These are phyloP conservation scores for Embiotoca jacksoni DNA, from an alignment of 2,113 vertebrate genomes.

Conservation along the genomic window DNA sequence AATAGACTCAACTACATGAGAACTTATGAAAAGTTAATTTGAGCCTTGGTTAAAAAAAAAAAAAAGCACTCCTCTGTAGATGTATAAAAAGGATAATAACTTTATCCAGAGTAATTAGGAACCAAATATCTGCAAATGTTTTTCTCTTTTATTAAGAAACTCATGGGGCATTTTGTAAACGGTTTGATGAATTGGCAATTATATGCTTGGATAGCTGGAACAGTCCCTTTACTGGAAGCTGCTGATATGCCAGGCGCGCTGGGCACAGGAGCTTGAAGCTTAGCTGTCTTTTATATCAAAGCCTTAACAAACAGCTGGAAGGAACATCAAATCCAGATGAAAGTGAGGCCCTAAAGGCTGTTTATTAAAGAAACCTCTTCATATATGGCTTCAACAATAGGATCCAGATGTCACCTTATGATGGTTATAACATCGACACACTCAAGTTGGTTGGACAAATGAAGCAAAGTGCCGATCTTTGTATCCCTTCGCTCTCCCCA, in stretches of 20 bases:
- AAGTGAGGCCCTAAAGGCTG: background rate
- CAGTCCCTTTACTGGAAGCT: slow-evolving; percentile 25
- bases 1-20: too few relatives aligned
- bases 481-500: background rate
- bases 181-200: slow-evolving; percentile 1
- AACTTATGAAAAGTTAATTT: too few relatives aligned
- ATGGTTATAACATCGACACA: background rate
- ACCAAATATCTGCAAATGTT: slow-evolving; percentile 11
- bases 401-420: slow-evolving; percentile 30
- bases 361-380: slow-evolving; percentile 11
- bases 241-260: background rate
- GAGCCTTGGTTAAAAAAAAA: too few relatives aligned
- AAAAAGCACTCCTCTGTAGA: slow-evolving; percentile 7
- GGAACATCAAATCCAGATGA: slow-evolving; percentile 47
- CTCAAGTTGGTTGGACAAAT: background rate
- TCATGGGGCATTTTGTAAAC: background rate
- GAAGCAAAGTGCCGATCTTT: background rate
- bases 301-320: slow-evolving; percentile 34
- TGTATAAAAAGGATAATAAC: slow-evolving; percentile 14
- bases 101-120: background rate
- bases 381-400: slow-evolving; percentile 27
- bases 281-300: slow-evolving; percentile 16
- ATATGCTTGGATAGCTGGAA: slow-evolving; percentile 4
- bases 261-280: slow-evolving; percentile 2
- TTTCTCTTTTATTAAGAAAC: slow-evolving; percentile 3